Evolutionary conservation across 1,140 invertebrate species (phyloP).

Genomic region (Stenopsyche tienmushanensis): DNA sequence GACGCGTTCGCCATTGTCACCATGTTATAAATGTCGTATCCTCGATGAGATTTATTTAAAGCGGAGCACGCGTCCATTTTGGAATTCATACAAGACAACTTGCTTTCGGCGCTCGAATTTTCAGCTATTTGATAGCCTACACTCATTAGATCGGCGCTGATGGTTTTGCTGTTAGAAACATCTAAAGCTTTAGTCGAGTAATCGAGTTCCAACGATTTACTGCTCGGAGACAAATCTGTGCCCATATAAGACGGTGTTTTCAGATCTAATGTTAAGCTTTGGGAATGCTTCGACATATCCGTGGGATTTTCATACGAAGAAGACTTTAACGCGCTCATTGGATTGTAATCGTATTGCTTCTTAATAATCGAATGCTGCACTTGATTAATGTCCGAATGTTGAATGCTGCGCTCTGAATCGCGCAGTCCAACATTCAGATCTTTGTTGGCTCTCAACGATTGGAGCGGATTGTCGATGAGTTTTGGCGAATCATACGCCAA

Average conservation of each 20-base stretch:
- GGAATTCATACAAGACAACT: constrained; percentile 7
- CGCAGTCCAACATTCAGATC: not conserved
- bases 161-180: constrained; percentile 6
- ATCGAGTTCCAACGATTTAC: constrained; percentile 31
- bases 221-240: not conserved
- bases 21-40: constrained; percentile 33
- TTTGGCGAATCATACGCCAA: not conserved
- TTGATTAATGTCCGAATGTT: constrained; percentile 5
- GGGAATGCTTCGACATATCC: constrained; percentile 4
- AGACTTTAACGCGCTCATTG: not conserved
- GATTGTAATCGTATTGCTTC: constrained; percentile 15
- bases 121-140: constrained; percentile 52
- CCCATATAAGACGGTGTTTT: not conserved
- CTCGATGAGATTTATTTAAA: constrained; percentile 15
- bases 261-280: not conserved
- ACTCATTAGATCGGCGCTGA: constrained; percentile 52
- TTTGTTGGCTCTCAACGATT: constrained; percentile 15
- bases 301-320: not conserved
- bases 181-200: constrained; percentile 31
- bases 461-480: not conserved
- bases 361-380: constrained; percentile 10
- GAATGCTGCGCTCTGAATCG: too few species aligned
- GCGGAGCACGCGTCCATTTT: constrained; percentile 14
- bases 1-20: constrained; percentile 15
- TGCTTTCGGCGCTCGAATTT: constrained; percentile 21